Base-by-base conservation (phyloP, 2,113 vertebrate genomes). In the Myotis lucifugus region DNA sequence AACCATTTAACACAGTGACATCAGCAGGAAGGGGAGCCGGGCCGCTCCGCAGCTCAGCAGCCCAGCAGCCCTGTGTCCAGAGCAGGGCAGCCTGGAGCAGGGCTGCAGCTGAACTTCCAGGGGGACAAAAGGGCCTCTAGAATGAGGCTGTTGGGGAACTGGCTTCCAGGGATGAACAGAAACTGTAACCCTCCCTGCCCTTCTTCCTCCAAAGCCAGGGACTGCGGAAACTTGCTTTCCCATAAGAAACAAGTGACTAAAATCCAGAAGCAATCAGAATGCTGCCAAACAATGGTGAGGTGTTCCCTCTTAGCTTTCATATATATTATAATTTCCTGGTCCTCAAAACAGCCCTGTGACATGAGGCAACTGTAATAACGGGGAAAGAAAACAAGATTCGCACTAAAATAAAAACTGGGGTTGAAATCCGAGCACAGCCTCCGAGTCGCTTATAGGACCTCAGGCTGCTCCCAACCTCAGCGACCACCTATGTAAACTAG, bases 321-420 rank as follows among this genome's bases (percentile, higher is more conserved):
- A 95, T 91, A 70, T 77, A 87, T 93, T 96, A 85, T 76, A 94
- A 93, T 96, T 77, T 90, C 37, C 66, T 69, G 81, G 67, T 84
- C 69, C 76, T 91, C 92, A 59, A 54, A 93, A 66, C 69, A 93
- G 46, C 70, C 61, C 25, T 76, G 73, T 69, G 72, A 95, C 91
- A 48, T 54, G 72, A 94, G 34, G 46, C 18, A 82, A 79, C 64
- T 59, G 1, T 50, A 67, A 77, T 72, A 59, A 59, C 70, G 54
- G 66, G 25, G 74, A 86, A 85, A 96, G 64, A 84, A 92, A 96
- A 86, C 37, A 96, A 70, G 17, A 92, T 74, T 37, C 46, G 2
- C 6, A 48, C 72, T 25, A 40, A 94, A 93, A 91, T 37, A 72
- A 86, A 93, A 84, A 69, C 3, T 59, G 14, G 25, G 74, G 21